Base-by-base conservation (phyloP, 2,888 invertebrate species). In the Eurytoma adleriae region DNA sequence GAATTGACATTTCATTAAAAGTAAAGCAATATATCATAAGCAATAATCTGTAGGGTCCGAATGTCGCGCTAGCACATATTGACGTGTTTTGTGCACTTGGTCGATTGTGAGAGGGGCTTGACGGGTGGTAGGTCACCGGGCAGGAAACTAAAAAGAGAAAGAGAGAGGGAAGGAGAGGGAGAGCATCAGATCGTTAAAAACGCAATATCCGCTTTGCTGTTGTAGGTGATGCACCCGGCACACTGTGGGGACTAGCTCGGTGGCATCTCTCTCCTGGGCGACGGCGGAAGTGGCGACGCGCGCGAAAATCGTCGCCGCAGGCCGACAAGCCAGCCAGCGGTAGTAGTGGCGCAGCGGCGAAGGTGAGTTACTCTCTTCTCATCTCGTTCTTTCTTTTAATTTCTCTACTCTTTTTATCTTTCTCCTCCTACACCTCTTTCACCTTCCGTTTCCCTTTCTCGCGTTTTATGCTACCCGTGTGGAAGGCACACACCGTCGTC, bases 291-390 rank as follows among this genome's bases (percentile, higher is more conserved):
- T 86, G 86, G 86, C 87, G 86, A 86, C 85, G 84, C 82, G 85
- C 83, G 86, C 85, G 85, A 86, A 86, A 87, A 87, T 87, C 85
- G 86, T 86, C 84, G 87, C 86, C 87, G 86, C 86, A 84, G 88
- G 86, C 87, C 83, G 86, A 87, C 86, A 85, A 88, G 85, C 87
- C 88, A 86, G 87, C 86, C 90, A 89, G 89, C 88, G 90, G 90
- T 90, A 89, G 90, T 90, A 88, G 90, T 88, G 90, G 90, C 88
- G 87, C 88, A 90, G 87, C 88, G 89, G 89, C 88, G 86, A 86
- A 89, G 90, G 90, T 90, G 83, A 89, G 87, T 83, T 76, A 81
- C 73, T 30, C 56, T 73, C 57, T 64, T 71, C 76, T 10, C 16
- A 13, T 64, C 30, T 69, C n/a, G 40, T 57, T 20, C 24, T 66